A percentile compares a stretch with the other conserved stretches of the same genome.
Evolutionary conservation across 2,888 invertebrate genomes (phyloP).

Genomic region (Pollenia griseotomentosa): DNA sequence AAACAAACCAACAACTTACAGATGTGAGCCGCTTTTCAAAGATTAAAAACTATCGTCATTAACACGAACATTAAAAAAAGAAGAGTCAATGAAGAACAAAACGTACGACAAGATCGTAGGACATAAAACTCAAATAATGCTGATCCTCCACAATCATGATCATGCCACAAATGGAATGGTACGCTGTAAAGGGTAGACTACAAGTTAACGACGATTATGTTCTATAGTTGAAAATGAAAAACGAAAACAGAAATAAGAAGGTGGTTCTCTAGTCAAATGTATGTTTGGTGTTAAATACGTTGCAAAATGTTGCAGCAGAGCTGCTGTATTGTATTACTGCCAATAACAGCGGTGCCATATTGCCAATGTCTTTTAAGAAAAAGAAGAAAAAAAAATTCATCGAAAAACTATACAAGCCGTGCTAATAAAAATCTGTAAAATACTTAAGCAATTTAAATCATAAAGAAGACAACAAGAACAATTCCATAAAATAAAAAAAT

Average conservation of each 20-base stretch:
- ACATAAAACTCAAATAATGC: constrained; percentile 41
- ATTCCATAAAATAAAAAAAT: constrained; percentile 48
- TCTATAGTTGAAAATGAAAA: not conserved
- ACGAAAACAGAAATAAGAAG: constrained; percentile 20
- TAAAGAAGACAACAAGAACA: constrained; percentile 64
- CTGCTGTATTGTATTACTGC: constrained; percentile 56
- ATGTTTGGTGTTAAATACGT: constrained; percentile 66
- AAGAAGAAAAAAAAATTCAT: constrained; percentile 14
- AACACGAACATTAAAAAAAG: constrained; percentile 49
- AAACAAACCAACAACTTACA: not conserved
- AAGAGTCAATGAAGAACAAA: constrained; percentile 37
- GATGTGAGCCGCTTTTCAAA: constrained; percentile 39
- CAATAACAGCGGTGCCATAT: constrained; percentile 28
- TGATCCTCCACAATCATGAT: constrained; percentile 51
- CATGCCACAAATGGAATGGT: constrained; percentile 20
- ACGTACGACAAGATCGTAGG: constrained; percentile 19
- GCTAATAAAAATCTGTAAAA: constrained; percentile 65
- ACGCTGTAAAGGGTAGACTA: not conserved
- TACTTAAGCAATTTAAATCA: constrained; percentile 64
- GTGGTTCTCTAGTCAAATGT: constrained; percentile 38
- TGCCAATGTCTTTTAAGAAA: constrained; percentile 10
- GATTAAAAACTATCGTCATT: constrained; percentile 46
- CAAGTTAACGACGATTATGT: constrained; percentile 24
- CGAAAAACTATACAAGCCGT: constrained; percentile 12
- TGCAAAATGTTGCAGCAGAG: constrained; percentile 45